Evolutionary conservation across 2,888 invertebrate genomes (phyloP), one percentile per base, ranked within the genome.

Genomic region (Agonopterix subpropinquella): DNA sequence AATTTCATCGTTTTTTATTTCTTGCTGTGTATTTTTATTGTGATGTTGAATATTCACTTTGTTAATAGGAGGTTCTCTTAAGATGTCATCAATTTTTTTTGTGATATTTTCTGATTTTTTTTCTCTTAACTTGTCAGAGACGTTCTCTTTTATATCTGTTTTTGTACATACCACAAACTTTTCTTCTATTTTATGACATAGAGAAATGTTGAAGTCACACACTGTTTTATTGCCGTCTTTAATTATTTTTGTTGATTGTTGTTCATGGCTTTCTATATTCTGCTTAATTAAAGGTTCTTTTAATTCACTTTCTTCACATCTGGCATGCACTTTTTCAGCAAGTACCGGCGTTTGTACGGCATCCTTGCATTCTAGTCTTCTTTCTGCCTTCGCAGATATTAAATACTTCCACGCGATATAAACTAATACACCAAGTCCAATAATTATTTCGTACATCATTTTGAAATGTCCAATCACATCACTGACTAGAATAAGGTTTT

Each of bases 361-460:
- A 10, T 5, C 37, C 7, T 28, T 11, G 13, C 7, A 15, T 41
- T 39, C 45, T 39, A 28, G 28, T 28, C 28, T 11, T 47, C 47
- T 39, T 10, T 10, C 45, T 28, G 61, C 50, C 41, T 56, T 66
- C n/a, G 48, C 45, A 10, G 70, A 52, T 13, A 71, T 45, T 36
- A 80, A 58, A 67, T 72, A 84, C 56, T 82, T 87, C 80, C 84
- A 86, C 43, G 85, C 48, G 45, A 86, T 59, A 60, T 73, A 82
- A 45, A 79, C 53, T 45, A 86, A 53, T 45, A 80, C 70, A 54
- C 77, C 77, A 44, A 86, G 54, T 50, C 85, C 83, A 56, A 87
- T 72, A 11, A 88, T 60, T 44, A 78, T 62, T 76, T 83, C 84
- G 55, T 77, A 73, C 55, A 87, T 65, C 88, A 87, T 89, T 73